Percentiles rank a stretch among this genome's conserved stretches.
phyloP scores from a whole-genome alignment of 2,797 vertebrate species.

The Fratercula arctica region DNA sequence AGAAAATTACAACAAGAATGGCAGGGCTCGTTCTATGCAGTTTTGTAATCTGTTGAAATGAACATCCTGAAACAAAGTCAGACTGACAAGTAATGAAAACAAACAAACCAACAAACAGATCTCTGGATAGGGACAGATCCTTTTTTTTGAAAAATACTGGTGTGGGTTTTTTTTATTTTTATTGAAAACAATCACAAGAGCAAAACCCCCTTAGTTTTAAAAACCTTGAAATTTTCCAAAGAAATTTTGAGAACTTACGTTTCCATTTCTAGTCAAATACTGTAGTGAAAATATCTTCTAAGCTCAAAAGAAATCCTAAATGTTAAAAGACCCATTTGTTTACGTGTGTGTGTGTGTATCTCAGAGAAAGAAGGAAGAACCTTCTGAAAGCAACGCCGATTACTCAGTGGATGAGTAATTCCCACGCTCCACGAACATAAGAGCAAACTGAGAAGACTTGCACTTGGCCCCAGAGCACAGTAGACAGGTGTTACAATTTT shows the following conservation, averaged over 20 bases:
- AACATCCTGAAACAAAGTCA: background rate
- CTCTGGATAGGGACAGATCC: background rate
- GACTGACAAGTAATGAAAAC: background rate
- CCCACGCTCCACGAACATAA: background rate
- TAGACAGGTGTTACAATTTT: slow-evolving; percentile 41
- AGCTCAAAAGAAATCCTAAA: background rate
- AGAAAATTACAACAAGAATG: background rate
- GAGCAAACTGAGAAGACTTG: slow-evolving; percentile 32
- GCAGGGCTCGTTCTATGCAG: background rate
- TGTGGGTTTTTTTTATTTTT: background rate
- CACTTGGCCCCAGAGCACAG: background rate
- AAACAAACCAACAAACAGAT: background rate
- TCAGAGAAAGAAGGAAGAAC: background rate
- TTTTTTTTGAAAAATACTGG: background rate
- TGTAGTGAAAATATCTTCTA: background rate
- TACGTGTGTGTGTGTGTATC: background rate
- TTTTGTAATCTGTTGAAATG: background rate
- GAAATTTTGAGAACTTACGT: background rate
- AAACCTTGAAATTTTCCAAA: background rate
- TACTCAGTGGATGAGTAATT: slow-evolving; percentile 17
- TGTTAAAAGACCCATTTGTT: background rate
- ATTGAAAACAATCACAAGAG: background rate
- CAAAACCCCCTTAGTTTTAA: background rate
- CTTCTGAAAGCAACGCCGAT: background rate
- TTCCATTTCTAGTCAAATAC: background rate